phyloP scores from a whole-genome alignment of 2,888 invertebrate species.

The Dione juno region DNA sequence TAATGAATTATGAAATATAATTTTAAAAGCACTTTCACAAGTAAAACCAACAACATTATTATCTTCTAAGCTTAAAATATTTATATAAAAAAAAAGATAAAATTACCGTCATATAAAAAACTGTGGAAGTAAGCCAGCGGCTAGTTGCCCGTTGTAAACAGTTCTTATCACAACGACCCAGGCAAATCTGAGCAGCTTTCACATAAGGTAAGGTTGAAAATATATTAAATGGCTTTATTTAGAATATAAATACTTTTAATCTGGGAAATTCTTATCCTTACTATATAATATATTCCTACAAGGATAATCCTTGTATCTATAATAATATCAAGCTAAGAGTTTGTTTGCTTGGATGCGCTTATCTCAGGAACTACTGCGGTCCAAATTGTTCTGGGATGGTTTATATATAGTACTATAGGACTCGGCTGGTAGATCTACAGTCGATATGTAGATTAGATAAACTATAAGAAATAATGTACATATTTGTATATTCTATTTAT shows the following conservation, averaged over 20 bases:
- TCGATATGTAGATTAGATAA: too few relatives aligned
- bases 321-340: too few relatives aligned
- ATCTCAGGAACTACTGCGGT: too few relatives aligned
- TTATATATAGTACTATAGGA: too few relatives aligned
- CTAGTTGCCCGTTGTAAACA: conserved; percentile 63
- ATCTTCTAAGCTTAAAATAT: conserved; percentile 16
- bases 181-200: conserved; percentile 54
- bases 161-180: conserved; percentile 64
- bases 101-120: conserved; percentile 56
- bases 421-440: too few relatives aligned
- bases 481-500: too few relatives aligned
- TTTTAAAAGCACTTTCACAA: not conserved
- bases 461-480: too few relatives aligned
- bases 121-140: conserved; percentile 55
- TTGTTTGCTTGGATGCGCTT: too few relatives aligned
- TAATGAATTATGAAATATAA: not conserved
- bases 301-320: too few relatives aligned
- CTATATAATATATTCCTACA: too few relatives aligned
- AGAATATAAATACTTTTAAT: conserved; percentile 6
- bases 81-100: conserved; percentile 46
- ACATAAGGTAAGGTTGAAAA: conserved; percentile 29
- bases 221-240: conserved; percentile 4
- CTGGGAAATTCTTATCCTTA: not conserved
- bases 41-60: not conserved
- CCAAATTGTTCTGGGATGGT: too few relatives aligned